phyloP scores from a whole-genome alignment of 2,888 invertebrate species.

The Chironomus riparius region DNA sequence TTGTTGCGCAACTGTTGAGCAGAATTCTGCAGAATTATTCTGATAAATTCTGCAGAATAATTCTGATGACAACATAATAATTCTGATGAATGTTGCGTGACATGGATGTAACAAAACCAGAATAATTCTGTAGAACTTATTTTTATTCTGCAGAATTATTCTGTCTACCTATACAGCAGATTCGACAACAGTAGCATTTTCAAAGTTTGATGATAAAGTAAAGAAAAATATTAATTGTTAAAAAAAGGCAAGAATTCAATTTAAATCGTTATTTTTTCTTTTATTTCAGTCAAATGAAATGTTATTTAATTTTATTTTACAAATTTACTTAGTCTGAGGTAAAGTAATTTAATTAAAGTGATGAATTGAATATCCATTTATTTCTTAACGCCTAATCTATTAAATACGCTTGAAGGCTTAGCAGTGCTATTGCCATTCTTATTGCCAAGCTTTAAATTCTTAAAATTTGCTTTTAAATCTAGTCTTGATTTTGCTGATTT shows the following conservation, averaged over 20 bases:
- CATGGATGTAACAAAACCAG: too few relatives aligned
- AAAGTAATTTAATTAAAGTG: not conserved
- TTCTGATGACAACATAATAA: too few relatives aligned
- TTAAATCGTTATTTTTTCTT: not conserved
- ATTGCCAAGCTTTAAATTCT: not conserved
- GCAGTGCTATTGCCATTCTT: not conserved
- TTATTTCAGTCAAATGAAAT: not conserved
- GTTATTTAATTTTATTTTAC: not conserved
- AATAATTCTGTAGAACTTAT: too few relatives aligned
- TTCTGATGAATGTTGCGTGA: too few relatives aligned
- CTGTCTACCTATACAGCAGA: too few relatives aligned
- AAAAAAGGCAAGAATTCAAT: not conserved
- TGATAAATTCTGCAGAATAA: too few relatives aligned
- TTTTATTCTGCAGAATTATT: too few relatives aligned
- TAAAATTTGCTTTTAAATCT: not conserved
- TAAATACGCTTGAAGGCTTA: not conserved
- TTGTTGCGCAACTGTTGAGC: too few relatives aligned
- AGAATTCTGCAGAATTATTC: too few relatives aligned
- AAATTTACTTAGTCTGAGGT: not conserved
- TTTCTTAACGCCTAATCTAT: not conserved
- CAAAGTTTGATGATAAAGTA: too few relatives aligned
- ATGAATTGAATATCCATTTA: not conserved
- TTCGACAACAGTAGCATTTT: too few relatives aligned
- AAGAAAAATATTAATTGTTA: not conserved
- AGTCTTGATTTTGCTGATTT: not conserved